Conservation (phyloP, 2,113 vertebrate species). For the Struthidea cinerea region DNA sequence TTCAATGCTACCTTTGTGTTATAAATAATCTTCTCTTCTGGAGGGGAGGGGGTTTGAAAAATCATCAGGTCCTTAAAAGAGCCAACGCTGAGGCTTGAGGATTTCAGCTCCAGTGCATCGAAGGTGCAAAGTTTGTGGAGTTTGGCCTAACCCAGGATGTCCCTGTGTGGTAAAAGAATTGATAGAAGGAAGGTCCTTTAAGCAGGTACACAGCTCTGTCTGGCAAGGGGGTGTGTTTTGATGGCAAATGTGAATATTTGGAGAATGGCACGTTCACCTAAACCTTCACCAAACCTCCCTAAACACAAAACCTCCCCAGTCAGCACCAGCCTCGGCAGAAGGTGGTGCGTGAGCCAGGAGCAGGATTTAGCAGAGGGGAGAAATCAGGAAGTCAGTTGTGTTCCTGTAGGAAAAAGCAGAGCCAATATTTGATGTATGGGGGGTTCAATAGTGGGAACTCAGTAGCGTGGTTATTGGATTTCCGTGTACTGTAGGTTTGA, state of each 20-base stretch:
- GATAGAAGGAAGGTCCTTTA: not conserved
- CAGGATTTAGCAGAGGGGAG: not conserved
- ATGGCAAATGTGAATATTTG: not conserved
- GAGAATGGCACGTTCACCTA: not conserved
- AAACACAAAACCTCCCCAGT: not conserved
- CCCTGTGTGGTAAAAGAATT: not conserved
- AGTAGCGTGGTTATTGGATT: not conserved
- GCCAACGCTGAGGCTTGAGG: not conserved
- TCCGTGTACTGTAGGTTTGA: not conserved
- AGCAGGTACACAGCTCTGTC: accelerated
- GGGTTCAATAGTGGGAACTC: not conserved
- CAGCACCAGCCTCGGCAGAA: not conserved
- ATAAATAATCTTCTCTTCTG: not conserved
- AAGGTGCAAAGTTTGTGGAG: not conserved
- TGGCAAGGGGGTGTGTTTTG: not conserved
- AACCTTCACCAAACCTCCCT: not conserved
- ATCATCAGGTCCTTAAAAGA: not conserved
- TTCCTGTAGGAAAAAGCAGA: not conserved
- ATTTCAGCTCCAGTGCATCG: not conserved
- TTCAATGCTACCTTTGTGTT: constrained; percentile 80
- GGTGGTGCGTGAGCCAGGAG: not conserved
- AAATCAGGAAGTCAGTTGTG: not conserved
- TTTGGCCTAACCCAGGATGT: not conserved
- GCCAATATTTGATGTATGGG: not conserved
- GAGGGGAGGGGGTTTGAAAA: not conserved